phyloP scores from a whole-genome alignment of 2,113 vertebrate genomes.

The Isichthys henryi region DNA sequence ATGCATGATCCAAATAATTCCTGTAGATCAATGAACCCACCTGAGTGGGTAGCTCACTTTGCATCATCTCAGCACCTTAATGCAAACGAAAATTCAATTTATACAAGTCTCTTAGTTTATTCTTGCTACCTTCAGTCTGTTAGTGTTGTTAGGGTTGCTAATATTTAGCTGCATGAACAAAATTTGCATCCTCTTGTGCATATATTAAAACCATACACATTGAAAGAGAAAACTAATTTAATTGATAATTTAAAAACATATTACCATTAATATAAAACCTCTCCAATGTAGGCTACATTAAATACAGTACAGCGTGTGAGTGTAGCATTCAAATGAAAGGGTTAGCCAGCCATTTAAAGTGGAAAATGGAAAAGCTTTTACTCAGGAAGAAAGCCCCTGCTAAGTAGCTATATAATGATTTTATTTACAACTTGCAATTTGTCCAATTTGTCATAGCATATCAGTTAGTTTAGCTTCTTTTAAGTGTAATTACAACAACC shows the following conservation, averaged over 20 bases:
- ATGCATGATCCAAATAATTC: background rate
- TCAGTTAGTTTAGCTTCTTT: background rate
- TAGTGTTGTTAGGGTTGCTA: background rate
- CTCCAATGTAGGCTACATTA: background rate
- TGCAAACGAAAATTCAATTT: background rate
- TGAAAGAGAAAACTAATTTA: background rate
- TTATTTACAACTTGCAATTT: background rate
- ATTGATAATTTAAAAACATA: background rate
- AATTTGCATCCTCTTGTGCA: background rate
- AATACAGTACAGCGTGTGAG: background rate
- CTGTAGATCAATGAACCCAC: background rate
- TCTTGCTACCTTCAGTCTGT: background rate
- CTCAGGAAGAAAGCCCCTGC: background rate
- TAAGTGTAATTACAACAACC: background rate
- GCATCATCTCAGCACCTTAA: background rate
- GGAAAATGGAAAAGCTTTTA: background rate
- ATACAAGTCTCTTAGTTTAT: background rate
- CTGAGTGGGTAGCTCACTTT: background rate
- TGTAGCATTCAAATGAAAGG: background rate
- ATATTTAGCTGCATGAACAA: background rate
- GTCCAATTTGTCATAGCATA: background rate
- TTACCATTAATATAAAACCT: background rate
- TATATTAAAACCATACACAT: background rate
- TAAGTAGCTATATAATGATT: background rate
- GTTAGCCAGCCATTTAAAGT: background rate